These are phyloP conservation scores for Philereme transversata DNA, from an alignment of 2,888 invertebrate genomes.

Conservation along the genomic window DNA sequence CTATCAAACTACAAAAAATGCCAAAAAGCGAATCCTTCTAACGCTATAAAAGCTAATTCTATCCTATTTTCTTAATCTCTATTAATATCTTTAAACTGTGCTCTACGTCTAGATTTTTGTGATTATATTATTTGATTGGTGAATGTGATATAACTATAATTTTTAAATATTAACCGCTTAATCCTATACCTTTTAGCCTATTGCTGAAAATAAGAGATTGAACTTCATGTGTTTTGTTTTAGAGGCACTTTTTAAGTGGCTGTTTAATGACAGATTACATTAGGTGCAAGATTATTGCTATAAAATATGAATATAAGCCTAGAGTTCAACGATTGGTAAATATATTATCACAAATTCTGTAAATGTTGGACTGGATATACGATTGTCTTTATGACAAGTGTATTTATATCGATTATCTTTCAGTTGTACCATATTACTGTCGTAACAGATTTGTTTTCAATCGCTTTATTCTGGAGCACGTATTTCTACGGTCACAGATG, in stretches of 20 bases:
- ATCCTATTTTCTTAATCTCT: slow-evolving; percentile 51
- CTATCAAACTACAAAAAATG: slow-evolving; percentile 70
- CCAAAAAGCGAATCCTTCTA: slow-evolving; percentile 72
- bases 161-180: slow-evolving; percentile 46
- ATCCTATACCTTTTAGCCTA: slow-evolving; percentile 49
- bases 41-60: slow-evolving; percentile 77
- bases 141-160: slow-evolving; percentile 48
- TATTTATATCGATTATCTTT: slow-evolving; percentile 12
- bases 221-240: slow-evolving; percentile 57
- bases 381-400: slow-evolving; percentile 41
- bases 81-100: slow-evolving; percentile 70
- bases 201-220: slow-evolving; percentile 42
- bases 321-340: slow-evolving; percentile 66
- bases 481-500: slow-evolving; percentile 89
- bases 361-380: slow-evolving; percentile 74
- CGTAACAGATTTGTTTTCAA: slow-evolving; percentile 17
- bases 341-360: slow-evolving; percentile 77
- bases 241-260: slow-evolving; percentile 78
- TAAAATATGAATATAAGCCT: slow-evolving; percentile 65
- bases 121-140: slow-evolving; percentile 53
- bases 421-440: slow-evolving; percentile 23
- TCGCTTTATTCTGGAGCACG: slow-evolving; percentile 85
- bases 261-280: slow-evolving; percentile 51
- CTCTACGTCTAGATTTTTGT: slow-evolving; percentile 61
- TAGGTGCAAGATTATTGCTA: slow-evolving; percentile 66